These are phyloP conservation scores for Leptopilina drosophilae DNA, from an alignment of 2,888 invertebrate species.

Conservation along the genomic window DNA sequence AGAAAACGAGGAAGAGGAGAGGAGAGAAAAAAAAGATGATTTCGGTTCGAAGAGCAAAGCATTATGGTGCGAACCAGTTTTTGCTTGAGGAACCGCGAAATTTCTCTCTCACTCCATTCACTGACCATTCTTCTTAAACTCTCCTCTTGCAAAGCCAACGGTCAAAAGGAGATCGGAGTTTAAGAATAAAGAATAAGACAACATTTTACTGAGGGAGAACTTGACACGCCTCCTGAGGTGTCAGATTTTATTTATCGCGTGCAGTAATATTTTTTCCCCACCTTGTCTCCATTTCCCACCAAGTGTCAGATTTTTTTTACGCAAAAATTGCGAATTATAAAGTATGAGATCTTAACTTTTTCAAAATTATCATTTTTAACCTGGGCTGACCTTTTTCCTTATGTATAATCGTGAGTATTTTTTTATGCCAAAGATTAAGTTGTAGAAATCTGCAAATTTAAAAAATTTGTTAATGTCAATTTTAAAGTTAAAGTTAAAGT, in stretches of 20 bases:
- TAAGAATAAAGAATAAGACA: slow-evolving; percentile 14
- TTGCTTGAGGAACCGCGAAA: slow-evolving; percentile 46
- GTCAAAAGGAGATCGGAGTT: slow-evolving; percentile 9
- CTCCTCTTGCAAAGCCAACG: neutral
- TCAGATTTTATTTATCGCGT: slow-evolving; percentile 68
- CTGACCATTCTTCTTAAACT: slow-evolving; percentile 2
- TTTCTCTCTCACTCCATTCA: slow-evolving; percentile 44
- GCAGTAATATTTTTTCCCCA: slow-evolving; percentile 52
- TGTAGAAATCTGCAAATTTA: neutral
- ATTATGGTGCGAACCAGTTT: slow-evolving; percentile 70
- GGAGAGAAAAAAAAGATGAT: slow-evolving; percentile 51
- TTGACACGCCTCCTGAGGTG: slow-evolving; percentile 57
- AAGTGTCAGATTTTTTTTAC: slow-evolving; percentile 63
- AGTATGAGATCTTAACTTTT: slow-evolving; percentile 32
- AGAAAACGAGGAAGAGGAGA: slow-evolving; percentile 15
- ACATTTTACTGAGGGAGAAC: neutral
- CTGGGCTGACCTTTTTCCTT: neutral
- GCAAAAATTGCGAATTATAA: slow-evolving; percentile 69
- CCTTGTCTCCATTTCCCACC: slow-evolving; percentile 57
- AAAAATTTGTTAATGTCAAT: no score
- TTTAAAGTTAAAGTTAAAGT: no score
- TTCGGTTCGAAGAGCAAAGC: slow-evolving; percentile 52
- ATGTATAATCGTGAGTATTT: neutral
- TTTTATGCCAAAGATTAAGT: neutral
- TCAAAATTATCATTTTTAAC: slow-evolving; percentile 30